phyloP scores from a whole-genome alignment of 2,797 vertebrate genomes.

The Lophius americanus region DNA sequence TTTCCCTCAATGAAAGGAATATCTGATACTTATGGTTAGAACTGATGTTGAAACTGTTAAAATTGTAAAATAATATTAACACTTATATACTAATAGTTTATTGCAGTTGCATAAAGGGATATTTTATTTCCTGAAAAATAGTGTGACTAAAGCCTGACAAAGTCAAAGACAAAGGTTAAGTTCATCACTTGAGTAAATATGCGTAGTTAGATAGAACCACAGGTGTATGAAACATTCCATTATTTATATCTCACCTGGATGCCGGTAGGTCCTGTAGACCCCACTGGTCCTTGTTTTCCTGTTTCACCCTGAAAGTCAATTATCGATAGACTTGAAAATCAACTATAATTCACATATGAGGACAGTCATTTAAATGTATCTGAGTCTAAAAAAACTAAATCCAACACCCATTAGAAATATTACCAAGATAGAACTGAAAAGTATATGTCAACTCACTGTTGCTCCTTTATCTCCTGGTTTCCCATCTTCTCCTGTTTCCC shows the following conservation, averaged over 20 bases:
- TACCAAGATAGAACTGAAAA: neutral
- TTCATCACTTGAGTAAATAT: neutral
- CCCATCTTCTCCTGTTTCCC: constrained; percentile 76
- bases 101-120: too few relatives aligned
- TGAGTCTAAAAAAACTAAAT: neutral
- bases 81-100: too few relatives aligned
- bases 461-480: constrained; percentile 77
- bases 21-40: too few relatives aligned
- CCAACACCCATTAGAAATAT: neutral
- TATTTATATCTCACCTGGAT: constrained; percentile 66
- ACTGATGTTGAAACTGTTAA: too few relatives aligned
- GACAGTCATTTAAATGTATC: neutral
- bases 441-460: constrained; percentile 64
- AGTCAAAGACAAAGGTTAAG: too few relatives aligned
- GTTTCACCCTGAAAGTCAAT: constrained; percentile 71
- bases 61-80: too few relatives aligned
- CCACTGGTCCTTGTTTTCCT: constrained; percentile 83
- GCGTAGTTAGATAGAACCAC: neutral
- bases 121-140: too few relatives aligned
- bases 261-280: constrained; percentile 73
- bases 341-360: neutral
- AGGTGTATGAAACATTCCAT: neutral
- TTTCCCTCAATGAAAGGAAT: too few relatives aligned
- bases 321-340: neutral
- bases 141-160: too few relatives aligned